Evolutionary conservation across 2,797 vertebrate genomes (phyloP).

Genomic region (Acomys russatus): DNA sequence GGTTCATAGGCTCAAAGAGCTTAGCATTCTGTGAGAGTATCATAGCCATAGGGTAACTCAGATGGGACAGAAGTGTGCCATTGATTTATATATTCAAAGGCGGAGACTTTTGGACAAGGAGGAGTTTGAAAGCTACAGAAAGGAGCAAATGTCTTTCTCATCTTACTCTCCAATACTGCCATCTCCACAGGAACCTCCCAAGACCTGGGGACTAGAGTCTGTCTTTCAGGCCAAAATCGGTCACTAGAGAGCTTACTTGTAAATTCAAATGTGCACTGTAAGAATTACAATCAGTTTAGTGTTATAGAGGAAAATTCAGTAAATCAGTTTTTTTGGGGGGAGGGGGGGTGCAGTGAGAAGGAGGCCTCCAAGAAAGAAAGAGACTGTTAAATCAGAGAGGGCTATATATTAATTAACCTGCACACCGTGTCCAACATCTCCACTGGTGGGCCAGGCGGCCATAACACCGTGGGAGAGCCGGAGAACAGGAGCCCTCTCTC

Average conservation of each 20-base stretch:
- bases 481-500: not conserved
- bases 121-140: not conserved
- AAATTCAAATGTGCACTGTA: not conserved
- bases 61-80: accelerated
- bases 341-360: not conserved
- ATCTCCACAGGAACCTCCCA: not conserved
- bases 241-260: not conserved
- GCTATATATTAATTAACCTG: not conserved
- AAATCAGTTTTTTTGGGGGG: not conserved
- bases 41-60: not conserved
- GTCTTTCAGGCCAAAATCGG: not conserved
- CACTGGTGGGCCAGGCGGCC: not conserved
- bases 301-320: not conserved
- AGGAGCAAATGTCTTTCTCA: not conserved
- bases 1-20: not conserved
- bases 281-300: not conserved
- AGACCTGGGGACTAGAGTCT: not conserved
- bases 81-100: not conserved
- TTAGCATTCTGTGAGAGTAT: not conserved
- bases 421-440: not conserved
- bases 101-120: not conserved
- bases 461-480: not conserved
- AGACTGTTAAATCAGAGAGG: not conserved
- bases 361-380: not conserved
- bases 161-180: not conserved